phyloP scores from a whole-genome alignment of 2,888 invertebrate species.

The Rotaria socialis region DNA sequence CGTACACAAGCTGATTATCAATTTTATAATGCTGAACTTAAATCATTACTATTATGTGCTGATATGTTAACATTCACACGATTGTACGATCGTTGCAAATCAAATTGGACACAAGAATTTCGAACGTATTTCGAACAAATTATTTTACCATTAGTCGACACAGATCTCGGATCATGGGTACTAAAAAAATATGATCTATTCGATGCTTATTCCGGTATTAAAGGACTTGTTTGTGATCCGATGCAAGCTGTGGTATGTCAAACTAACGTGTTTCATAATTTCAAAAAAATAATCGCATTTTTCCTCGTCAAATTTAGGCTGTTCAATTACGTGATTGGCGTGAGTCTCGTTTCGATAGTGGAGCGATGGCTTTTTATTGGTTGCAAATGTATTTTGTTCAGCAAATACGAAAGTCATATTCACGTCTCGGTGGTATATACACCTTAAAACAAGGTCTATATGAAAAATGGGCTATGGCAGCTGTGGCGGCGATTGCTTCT shows the following conservation, averaged over 20 bases:
- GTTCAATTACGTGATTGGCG: constrained; percentile 34
- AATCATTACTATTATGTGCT: constrained; percentile 14
- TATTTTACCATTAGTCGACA: constrained; percentile 34
- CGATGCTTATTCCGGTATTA: constrained; percentile 9
- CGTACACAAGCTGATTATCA: constrained; percentile 36
- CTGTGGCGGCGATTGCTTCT: background rate
- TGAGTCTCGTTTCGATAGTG: constrained; percentile 30
- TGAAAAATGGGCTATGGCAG: background rate
- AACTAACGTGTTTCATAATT: background rate
- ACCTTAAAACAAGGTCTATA: background rate
- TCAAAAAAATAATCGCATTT: background rate
- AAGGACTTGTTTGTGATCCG: background rate
- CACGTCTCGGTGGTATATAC: background rate
- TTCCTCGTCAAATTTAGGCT: background rate
- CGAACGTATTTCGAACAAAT: constrained; percentile 18
- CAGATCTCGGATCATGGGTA: constrained; percentile 24
- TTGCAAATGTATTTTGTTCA: constrained; percentile 37
- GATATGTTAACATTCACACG: background rate
- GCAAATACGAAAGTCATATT: constrained; percentile 9
- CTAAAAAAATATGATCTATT: constrained; percentile 24
- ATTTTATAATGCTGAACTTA: constrained; percentile 36
- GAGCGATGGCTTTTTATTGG: constrained; percentile 24
- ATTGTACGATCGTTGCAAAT: constrained; percentile 30
- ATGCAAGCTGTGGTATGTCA: constrained; percentile 9
- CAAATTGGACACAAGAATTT: constrained; percentile 37